These are phyloP conservation scores for Poecilia latipinna DNA, from an alignment of 2,113 vertebrate species.

Conservation along the genomic window DNA sequence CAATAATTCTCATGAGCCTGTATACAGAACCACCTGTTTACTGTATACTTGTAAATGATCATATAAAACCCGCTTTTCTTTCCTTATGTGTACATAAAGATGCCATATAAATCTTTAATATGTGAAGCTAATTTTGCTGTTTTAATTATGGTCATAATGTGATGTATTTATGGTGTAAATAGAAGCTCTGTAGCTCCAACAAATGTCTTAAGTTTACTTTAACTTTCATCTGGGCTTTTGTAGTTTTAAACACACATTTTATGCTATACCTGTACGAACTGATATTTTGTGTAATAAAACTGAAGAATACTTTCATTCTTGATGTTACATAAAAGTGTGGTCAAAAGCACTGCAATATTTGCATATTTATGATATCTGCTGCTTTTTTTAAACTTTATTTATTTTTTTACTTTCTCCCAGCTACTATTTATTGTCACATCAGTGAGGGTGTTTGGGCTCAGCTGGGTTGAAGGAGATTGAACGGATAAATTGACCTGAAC, in stretches of 20 bases:
- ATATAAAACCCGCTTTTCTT: conserved; percentile 21
- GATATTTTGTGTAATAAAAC: conserved; percentile 37
- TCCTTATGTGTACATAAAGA: conserved; percentile 1
- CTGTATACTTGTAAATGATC: conserved; percentile 5
- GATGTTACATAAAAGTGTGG: background rate
- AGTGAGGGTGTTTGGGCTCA: conserved; percentile 46
- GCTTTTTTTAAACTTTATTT: background rate
- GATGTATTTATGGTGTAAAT: conserved; percentile 64
- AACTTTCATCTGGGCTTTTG: conserved; percentile 21
- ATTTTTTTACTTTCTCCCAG: background rate
- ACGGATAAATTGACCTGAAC: conserved; percentile 51
- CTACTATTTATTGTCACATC: conserved; percentile 36
- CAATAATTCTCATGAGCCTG: conserved; percentile 25
- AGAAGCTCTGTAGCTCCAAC: conserved; percentile 14
- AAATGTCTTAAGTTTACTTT: conserved; percentile 58
- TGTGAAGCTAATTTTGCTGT: conserved; percentile 13
- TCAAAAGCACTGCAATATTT: conserved; percentile 2
- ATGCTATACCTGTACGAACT: conserved; percentile 40
- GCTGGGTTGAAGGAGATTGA: conserved; percentile 47
- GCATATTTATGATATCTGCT: background rate
- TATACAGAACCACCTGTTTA: conserved; percentile 19
- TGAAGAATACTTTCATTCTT: background rate
- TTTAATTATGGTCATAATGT: conserved; percentile 9
- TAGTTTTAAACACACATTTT: conserved; percentile 20
- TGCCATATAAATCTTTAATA: background rate